Evolutionary conservation across 92 coral and sea anemone species (phyloP), one percentile per base, ranked within the genome.

Genomic region (Ricordea florida): DNA sequence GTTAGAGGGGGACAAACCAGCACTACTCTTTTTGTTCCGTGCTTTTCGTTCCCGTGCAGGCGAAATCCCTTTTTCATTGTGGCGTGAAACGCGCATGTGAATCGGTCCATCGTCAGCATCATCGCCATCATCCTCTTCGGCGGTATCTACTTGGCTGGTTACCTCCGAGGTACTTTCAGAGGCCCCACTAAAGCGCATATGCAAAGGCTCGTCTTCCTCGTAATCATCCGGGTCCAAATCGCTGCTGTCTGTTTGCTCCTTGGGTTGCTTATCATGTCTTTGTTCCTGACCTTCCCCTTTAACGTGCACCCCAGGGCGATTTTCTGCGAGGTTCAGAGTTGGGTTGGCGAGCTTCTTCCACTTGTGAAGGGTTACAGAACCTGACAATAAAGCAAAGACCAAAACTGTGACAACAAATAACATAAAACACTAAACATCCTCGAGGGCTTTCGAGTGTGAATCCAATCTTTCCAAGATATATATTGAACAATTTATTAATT

Each of bases 311-410:
- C 99, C 99, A 3, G 99, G 99, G 6, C 89, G 85, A 10, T 80
- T 67, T 42, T 84, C 86, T 9, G 84, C 90, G 8, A 96, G 91
- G 58, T 90, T 84, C 84, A 96, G 80, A 14, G 94, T 89, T 10
- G 99, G 99, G 11, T 89, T 88, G 40, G 99, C 99, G 20, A 96
- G 71, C 42, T 93, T 89, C 81, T 96, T 93, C 99, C 99, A 96
- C 74, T 96, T 83, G 46, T 89, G 97, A 0, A 96, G 85, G 1
- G 99, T 96, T 5, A 87, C 96, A 6, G 99, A 96, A 30, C 98
- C 98, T 93, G 31, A n/a, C n/a, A n/a, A 47, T 20, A 25, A 20
- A 4, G 14, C 9, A 20, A 10, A 14, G 55, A 64, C 72, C 16
- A 25, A 18, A 15, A 37, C 25, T 15, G 5, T 15, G 41, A 20